Percentiles rank a stretch among this genome's conserved stretches.
phyloP scores from a whole-genome alignment of 2,888 invertebrate genomes.

The Octonoba sinensis region DNA sequence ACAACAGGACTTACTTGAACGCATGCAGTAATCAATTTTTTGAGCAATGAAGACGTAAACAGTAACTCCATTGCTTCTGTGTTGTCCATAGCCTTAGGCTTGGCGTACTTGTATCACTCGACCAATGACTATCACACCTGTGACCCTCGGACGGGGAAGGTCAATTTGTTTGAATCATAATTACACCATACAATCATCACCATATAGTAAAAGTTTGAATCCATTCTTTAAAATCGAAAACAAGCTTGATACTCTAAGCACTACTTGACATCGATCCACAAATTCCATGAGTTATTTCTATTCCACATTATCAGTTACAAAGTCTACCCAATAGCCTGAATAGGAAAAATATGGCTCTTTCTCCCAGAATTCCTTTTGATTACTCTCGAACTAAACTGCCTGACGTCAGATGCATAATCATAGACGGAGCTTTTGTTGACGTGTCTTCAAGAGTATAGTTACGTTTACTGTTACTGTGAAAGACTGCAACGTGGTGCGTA shows the following conservation, averaged over 20 bases:
- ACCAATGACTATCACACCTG: conserved; percentile 64
- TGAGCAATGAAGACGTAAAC: conserved; percentile 61
- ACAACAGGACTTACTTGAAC: conserved; percentile 36
- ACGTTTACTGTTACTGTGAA: not conserved
- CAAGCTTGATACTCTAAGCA: conserved; percentile 12
- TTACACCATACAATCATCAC: conserved; percentile 32
- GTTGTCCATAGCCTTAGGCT: conserved; percentile 64
- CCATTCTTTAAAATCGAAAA: conserved; percentile 11
- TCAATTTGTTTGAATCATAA: conserved; percentile 61
- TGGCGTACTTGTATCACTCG: conserved; percentile 64
- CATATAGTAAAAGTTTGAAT: conserved; percentile 18
- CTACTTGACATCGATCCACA: conserved; percentile 32
- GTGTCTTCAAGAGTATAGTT: conserved; percentile 9
- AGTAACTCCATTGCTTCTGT: conserved; percentile 61
- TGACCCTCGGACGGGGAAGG: conserved; percentile 65
- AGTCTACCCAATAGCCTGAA: conserved; percentile 53
- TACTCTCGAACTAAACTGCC: conserved; percentile 57
- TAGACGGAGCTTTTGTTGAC: conserved; percentile 54
- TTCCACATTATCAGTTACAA: conserved; percentile 60
- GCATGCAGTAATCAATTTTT: conserved; percentile 55
- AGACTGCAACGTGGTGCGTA: conserved; percentile 18
- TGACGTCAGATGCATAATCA: conserved; percentile 60
- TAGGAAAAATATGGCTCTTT: conserved; percentile 64
- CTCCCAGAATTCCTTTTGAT: conserved; percentile 61
- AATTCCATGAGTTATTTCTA: conserved; percentile 39